Evolutionary conservation across 1,140 invertebrate species (phyloP).

Genomic region (Trachymyrmex cornetzi): DNA sequence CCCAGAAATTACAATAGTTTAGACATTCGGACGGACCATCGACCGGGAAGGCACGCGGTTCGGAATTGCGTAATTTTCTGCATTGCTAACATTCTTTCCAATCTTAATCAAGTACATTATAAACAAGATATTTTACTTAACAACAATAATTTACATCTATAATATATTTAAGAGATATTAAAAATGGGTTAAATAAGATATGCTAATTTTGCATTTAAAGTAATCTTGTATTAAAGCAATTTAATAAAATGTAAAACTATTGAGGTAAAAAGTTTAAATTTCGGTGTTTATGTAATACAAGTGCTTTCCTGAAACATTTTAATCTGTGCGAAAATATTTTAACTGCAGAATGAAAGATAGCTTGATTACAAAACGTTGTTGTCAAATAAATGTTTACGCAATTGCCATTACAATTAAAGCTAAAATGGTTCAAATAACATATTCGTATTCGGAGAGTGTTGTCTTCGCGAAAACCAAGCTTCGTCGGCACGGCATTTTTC

Average conservation of each 20-base stretch:
- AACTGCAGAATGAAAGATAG: neutral
- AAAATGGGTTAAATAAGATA: slow-evolving; percentile 5
- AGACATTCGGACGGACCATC: slow-evolving; percentile 61
- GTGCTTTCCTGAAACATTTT: neutral
- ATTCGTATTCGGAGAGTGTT: neutral
- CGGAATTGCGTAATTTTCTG: slow-evolving; percentile 2
- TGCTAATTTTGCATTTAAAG: neutral
- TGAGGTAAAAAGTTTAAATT: neutral
- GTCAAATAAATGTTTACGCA: slow-evolving; percentile 26
- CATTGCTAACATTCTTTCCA: neutral
- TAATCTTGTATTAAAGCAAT: neutral
- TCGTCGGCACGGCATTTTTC: neutral
- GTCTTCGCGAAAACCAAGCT: neutral
- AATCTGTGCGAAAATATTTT: neutral
- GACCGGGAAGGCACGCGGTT: slow-evolving; percentile 24
- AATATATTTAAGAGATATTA: slow-evolving; percentile 8
- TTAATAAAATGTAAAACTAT: slow-evolving; percentile 10
- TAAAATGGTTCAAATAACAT: neutral
- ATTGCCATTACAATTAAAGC: neutral
- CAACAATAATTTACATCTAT: slow-evolving; percentile 8
- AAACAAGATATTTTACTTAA: neutral
- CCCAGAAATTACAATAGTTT: slow-evolving; percentile 72
- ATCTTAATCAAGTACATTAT: neutral
- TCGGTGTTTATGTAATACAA: neutral
- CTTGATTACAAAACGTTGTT: neutral